Conservation (phyloP, 2,113 vertebrate species). For the Sinocyclocheilus grahami region DNA sequence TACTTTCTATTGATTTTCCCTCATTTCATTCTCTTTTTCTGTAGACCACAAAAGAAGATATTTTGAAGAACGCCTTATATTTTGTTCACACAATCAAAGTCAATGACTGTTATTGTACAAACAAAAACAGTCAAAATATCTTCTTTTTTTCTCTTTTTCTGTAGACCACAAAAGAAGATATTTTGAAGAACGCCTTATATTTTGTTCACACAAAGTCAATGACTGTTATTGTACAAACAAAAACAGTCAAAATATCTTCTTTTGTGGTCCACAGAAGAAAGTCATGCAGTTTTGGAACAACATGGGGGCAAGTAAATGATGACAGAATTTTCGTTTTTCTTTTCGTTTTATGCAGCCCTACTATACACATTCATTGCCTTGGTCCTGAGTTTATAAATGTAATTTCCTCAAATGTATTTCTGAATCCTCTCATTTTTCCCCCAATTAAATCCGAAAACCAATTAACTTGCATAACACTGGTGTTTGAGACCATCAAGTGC, state of each 20-base stretch:
- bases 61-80: background rate
- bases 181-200: background rate
- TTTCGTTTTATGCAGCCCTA: background rate
- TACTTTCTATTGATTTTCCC: slow-evolving; percentile 27
- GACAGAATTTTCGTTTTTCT: background rate
- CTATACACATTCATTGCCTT: slow-evolving; percentile 2
- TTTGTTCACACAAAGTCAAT: background rate
- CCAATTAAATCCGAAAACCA: slow-evolving; percentile 34
- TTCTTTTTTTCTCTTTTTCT: slow-evolving; percentile 27
- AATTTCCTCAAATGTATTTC: slow-evolving; percentile 23
- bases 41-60: background rate
- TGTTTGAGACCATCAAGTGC: slow-evolving; percentile 11
- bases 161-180: background rate
- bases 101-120: background rate
- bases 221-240: background rate
- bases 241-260: background rate
- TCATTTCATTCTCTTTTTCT: slow-evolving; percentile 36
- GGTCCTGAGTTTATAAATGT: background rate
- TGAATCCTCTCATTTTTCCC: slow-evolving; percentile 26
- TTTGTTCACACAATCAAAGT: background rate
- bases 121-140: background rate
- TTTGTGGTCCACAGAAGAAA: background rate
- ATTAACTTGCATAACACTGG: slow-evolving; percentile 6
- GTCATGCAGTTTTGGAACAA: background rate
- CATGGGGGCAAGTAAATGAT: background rate